Percentiles rank a stretch among this genome's conserved stretches.
Evolutionary conservation across 2,797 vertebrate species (phyloP).

Genomic region (Limnodromus scolopaceus): DNA sequence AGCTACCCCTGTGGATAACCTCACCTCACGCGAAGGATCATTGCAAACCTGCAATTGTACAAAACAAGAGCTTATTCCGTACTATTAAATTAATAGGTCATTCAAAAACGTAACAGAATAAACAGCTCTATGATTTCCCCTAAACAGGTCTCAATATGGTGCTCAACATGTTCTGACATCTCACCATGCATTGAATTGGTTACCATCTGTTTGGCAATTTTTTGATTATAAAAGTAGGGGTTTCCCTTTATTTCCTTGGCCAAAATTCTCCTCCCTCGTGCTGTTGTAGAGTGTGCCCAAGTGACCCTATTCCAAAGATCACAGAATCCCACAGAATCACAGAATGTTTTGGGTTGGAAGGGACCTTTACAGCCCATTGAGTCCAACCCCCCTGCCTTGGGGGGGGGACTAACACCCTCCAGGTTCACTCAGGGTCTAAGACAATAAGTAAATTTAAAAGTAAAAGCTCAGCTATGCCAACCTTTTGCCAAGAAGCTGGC

Average conservation of each 20-base stretch:
- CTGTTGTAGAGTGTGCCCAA: background rate
- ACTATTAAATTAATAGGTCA: constrained; percentile 1
- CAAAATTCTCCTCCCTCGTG: background rate
- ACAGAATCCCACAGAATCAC: too few relatives aligned
- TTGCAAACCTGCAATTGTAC: background rate
- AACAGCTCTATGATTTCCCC: constrained; percentile 1
- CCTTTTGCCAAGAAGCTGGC: background rate
- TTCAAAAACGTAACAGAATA: background rate
- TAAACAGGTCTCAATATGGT: background rate
- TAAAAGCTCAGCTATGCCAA: background rate
- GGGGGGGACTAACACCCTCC: background rate
- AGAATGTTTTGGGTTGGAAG: too few relatives aligned
- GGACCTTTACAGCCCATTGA: too few relatives aligned
- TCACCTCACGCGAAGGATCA: background rate
- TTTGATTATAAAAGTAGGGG: background rate
- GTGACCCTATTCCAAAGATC: background rate
- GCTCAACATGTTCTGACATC: constrained; percentile 24
- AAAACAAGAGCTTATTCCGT: background rate
- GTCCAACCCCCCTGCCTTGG: too few relatives aligned
- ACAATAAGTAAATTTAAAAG: background rate
- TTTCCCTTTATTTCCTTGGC: constrained; percentile 9
- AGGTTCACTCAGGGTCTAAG: background rate
- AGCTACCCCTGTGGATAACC: background rate
- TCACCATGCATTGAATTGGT: background rate
- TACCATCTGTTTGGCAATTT: constrained; percentile 1